Evolutionary conservation across 1,140 invertebrate species (phyloP), one percentile per base, ranked within the genome.

Genomic region (Plodia interpunctella): DNA sequence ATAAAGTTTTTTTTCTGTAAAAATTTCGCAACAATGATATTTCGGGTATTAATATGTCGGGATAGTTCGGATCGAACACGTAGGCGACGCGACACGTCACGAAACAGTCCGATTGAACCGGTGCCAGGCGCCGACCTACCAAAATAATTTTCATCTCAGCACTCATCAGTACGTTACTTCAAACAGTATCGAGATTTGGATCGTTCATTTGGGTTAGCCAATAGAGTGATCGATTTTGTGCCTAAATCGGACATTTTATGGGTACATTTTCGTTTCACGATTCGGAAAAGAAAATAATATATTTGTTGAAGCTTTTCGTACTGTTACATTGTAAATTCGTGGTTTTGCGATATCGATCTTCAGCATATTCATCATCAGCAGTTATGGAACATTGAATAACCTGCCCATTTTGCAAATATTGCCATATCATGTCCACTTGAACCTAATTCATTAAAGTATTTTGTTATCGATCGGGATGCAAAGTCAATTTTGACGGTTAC

Each of bases 101-200:
- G 65, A 69, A 70, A 62, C 62, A 76, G 9, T 53, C 51, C 68
- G 68, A 74, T 85, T 85, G 82, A 85, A 83, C 62, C 55, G 53
- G 68, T 85, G 82, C 82, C 82, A 85, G 76, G 66, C 78, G 76
- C 69, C 68, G 66, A 72, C 68, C 67, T 68, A 83, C 82, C 77
- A 76, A 85, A 85, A 85, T 85, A 83, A 85, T 82, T 80, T 77
- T 72, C 72, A 72, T 61, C 75, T 79, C 66, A 56, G 63, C 72
- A 77, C 70, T 72, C 64, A 67, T 69, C 66, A 67, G 52, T 44
- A 38, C 56, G 56, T 55, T 59, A 60, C 60, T 68, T 57, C 60
- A 13, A 58, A 49, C 55, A 65, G 58, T 65, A 62, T 63, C 55
- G 55, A 60, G 59, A 72, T 72, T 44, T 66, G 61, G 57, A 63